Evolutionary conservation across 2,797 vertebrate genomes (phyloP), one percentile per base, ranked within the genome.

Genomic region (Ptychobarbus kaznakovi): DNA sequence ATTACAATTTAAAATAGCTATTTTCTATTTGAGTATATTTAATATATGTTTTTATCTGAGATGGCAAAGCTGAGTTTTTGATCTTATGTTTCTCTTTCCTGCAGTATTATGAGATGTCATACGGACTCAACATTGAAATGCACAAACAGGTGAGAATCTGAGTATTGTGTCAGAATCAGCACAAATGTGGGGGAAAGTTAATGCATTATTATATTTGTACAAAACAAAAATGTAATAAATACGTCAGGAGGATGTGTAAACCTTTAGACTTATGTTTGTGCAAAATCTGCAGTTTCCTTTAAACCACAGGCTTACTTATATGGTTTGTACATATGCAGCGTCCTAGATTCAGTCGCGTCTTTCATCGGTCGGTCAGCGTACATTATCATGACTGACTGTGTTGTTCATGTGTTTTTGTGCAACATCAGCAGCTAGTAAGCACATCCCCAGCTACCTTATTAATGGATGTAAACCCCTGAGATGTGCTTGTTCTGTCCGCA

Each of bases 21-120:
- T 13, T 28, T 15, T 15, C n/a, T 13, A 13, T 5, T 12, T 63
- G 25, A 65, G 6, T 32, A 3, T 63, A 28, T 40, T 40, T 40
- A 38, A 38, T 38, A 6, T 40, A n/a, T 40, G 1, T 40, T 15
- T n/a, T n/a, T 9, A 2, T 5, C 61, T 63, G 25, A 28, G 25
- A 63, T 63, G 58, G 4, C 13, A 65, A 65, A 32, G 6, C 63
- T 65, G 28, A 15, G 3, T 32, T 7, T 42, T 6, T 70, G 7
- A 16, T 70, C 13, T 11, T 28, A 3, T 22, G 6, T 15, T 20
- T 38, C 20, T 73, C 4, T 80, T 16, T 87, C 35, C 51, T 80
- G 0, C 90, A 99, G 98, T 99, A 99, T 92, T 99, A 99, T 44
- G 97, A 99, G 95, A 99, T 99, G 98, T 99, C 98, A 49, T 99